Base-by-base conservation (phyloP, 2,888 invertebrate genomes). In the Perithous albicinctus region DNA sequence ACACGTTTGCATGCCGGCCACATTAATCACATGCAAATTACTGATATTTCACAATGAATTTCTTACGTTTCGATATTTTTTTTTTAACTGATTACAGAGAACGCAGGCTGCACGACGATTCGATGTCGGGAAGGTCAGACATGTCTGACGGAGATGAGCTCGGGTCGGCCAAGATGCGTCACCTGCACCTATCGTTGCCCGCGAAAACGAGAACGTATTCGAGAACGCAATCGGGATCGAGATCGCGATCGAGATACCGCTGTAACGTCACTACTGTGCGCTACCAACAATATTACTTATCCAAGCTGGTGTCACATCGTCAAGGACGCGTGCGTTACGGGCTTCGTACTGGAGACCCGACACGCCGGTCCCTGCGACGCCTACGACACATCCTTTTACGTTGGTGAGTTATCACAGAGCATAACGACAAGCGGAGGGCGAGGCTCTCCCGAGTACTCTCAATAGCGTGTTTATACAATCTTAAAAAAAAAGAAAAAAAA, bases 301-400 rank as follows among this genome's bases (percentile, higher is more conserved):
- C 94, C 94, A 84, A 96, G 95, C 78, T 96, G 96, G 96, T 97
- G 97, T 92, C 96, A 96, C 92, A 95, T 97, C 95, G 95, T 95
- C 89, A 94, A 95, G 91, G 96, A 96, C 88, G 95, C 96, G n/a
- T 97, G 97, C 90, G 94, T 94, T 85, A 95, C 95, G 46, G 96
- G 96, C 59, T 95, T 95, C 88, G 95, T 95, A 87, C 95, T 97
- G 85, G 96, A 96, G 89, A 95, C 96, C 59, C 94, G 95, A 88
- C 94, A 96, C 90, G 93, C 94, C 61, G 96, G 96, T 77, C 94
- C 94, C 87, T 96, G 96, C 90, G 91, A 92, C 86, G 86, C 85
- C 83, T 87, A 88, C 85, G 92, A 92, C 84, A 87, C 88, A 56
- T 86, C 89, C 35, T 80, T 87, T 74, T 85, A 86, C 73, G 83